Evolutionary conservation across 2,797 vertebrate species (phyloP).

Genomic region (Zenarchopterus dispar): DNA sequence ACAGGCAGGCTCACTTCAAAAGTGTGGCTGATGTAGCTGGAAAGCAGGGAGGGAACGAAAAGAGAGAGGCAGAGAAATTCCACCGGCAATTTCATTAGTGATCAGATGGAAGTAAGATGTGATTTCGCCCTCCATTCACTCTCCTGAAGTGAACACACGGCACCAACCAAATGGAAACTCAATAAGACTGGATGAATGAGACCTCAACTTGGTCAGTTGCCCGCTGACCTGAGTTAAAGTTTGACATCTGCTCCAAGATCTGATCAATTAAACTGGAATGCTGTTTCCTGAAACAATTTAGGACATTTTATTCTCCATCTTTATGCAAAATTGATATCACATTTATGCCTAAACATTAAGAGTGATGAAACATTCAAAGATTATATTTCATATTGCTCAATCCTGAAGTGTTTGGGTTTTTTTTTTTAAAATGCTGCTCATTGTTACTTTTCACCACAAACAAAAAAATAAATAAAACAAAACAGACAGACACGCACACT

Average conservation of each 20-base stretch:
- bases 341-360: too few species aligned
- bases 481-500: too few species aligned
- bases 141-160: conserved; percentile 49
- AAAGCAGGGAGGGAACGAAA: conserved; percentile 26
- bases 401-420: too few species aligned
- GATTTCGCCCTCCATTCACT: conserved; percentile 18
- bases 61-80: conserved; percentile 57
- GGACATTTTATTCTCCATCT: too few species aligned
- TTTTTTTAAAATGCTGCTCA: too few species aligned
- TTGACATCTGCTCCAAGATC: not conserved
- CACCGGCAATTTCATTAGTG: conserved; percentile 80
- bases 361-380: too few species aligned
- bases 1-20: conserved; percentile 68
- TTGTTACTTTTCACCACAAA: too few species aligned
- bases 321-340: not conserved
- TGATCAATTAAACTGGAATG: not conserved
- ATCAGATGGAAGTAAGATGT: conserved; percentile 60
- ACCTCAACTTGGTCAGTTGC: conserved; percentile 33
- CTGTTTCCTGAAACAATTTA: not conserved
- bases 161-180: conserved; percentile 62
- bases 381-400: too few species aligned
- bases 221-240: not conserved
- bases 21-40: conserved; percentile 58
- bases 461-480: too few species aligned
- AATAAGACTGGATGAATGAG: conserved; percentile 41